Evolutionary conservation across 2,797 vertebrate genomes (phyloP).

Genomic region (Micrastur ruficollis): DNA sequence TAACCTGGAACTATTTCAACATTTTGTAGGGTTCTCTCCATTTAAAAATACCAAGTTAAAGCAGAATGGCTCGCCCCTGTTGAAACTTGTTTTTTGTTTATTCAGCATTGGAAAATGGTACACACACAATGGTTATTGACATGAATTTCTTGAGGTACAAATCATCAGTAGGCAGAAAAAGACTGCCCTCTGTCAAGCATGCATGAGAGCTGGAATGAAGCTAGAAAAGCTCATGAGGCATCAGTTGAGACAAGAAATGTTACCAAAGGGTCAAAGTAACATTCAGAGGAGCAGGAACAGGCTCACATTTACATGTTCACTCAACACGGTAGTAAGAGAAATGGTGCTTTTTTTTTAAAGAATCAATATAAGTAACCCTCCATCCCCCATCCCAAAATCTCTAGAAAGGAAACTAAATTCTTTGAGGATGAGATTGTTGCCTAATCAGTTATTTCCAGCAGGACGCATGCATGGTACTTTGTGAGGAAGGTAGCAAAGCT

Average conservation of each 20-base stretch:
- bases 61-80: neutral
- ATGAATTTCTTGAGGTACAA: neutral
- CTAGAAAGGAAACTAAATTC: neutral
- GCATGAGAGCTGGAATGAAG: neutral
- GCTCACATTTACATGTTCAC: neutral
- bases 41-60: neutral
- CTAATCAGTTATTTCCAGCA: neutral
- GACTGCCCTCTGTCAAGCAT: neutral
- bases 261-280: neutral
- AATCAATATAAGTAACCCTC: neutral
- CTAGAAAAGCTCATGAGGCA: neutral
- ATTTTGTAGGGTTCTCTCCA: neutral
- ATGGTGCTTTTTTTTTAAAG: neutral
- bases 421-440: neutral
- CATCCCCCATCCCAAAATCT: neutral
- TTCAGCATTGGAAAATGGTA: neutral
- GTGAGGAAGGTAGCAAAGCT: neutral
- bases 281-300: neutral
- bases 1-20: neutral
- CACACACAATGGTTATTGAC: neutral
- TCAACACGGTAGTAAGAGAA: neutral
- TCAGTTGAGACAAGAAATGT: neutral
- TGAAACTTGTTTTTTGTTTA: neutral
- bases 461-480: neutral
- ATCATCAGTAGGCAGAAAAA: neutral